A percentile compares a stretch with the other conserved stretches of the same genome.
These are phyloP conservation scores for Lerista edwardsae DNA, from an alignment of 2,797 vertebrate genomes.

Conservation along the genomic window DNA sequence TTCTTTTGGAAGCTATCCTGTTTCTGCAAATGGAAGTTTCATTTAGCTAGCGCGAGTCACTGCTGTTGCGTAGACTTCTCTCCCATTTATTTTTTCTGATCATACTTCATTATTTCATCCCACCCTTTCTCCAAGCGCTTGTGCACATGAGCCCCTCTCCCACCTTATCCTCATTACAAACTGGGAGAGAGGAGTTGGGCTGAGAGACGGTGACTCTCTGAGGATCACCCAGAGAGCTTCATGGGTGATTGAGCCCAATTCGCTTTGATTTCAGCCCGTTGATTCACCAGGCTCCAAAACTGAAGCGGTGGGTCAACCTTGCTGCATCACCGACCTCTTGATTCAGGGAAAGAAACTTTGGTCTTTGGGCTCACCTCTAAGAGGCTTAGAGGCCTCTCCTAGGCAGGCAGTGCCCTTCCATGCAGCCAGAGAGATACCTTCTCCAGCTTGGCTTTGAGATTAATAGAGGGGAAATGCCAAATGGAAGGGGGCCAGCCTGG, in stretches of 20 bases:
- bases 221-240: neutral
- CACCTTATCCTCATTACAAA: neutral
- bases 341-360: neutral
- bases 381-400: neutral
- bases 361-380: neutral
- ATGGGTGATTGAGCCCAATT: neutral
- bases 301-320: neutral
- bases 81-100: neutral
- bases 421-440: neutral
- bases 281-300: no score
- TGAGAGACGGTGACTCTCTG: no score
- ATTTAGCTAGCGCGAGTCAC: neutral
- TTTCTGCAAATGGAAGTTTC: neutral
- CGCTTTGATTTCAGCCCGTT: no score
- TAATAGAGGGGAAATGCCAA: neutral
- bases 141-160: no score
- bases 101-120: neutral
- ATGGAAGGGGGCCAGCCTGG: neutral
- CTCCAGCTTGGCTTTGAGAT: neutral
- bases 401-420: neutral
- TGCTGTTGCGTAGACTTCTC: neutral
- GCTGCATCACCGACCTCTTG: neutral
- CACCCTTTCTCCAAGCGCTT: neutral
- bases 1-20: neutral
- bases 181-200: neutral